Percentiles rank a stretch among this genome's conserved stretches.
These are phyloP conservation scores for Hemicrepidius hirtus DNA, from an alignment of 2,888 invertebrate species.

Conservation along the genomic window DNA sequence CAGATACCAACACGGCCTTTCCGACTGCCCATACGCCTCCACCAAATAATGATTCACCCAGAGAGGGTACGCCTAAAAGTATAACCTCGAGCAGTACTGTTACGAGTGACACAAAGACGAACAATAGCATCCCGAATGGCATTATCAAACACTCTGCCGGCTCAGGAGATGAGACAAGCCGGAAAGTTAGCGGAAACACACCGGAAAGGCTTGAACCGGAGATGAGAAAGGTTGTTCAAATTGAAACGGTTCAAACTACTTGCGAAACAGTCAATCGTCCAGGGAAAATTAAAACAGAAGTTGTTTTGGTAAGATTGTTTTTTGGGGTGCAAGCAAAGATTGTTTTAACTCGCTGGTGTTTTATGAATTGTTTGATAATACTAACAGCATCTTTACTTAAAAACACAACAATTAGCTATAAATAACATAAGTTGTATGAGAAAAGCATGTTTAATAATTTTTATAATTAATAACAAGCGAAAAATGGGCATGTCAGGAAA, in stretches of 20 bases:
- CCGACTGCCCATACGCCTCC: slow-evolving; percentile 65
- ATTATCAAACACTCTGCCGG: slow-evolving; percentile 27
- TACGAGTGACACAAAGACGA: slow-evolving; percentile 30
- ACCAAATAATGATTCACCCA: slow-evolving; percentile 60
- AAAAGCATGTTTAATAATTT: no score
- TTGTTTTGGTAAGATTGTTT: slow-evolving; percentile 65
- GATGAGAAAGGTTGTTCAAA: slow-evolving; percentile 62
- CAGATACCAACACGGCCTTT: slow-evolving; percentile 73
- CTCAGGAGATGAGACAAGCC: slow-evolving; percentile 8
- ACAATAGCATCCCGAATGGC: slow-evolving; percentile 40
- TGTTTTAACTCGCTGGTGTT: background rate
- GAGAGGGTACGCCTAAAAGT: slow-evolving; percentile 27
- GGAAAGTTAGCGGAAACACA: slow-evolving; percentile 26
- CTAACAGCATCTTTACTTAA: background rate
- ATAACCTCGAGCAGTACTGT: slow-evolving; percentile 14
- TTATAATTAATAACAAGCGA: no score
- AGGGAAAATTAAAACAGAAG: slow-evolving; percentile 62
- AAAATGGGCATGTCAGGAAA: no score
- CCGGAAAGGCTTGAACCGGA: slow-evolving; percentile 45
- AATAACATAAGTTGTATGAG: no score
- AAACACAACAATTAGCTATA: no score
- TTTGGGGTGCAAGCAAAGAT: background rate
- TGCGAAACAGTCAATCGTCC: slow-evolving; percentile 59
- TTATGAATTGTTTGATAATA: no score
- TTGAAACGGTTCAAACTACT: slow-evolving; percentile 67